Evolutionary conservation across 2,888 invertebrate genomes (phyloP).

Genomic region (Luffia ferchaultella): DNA sequence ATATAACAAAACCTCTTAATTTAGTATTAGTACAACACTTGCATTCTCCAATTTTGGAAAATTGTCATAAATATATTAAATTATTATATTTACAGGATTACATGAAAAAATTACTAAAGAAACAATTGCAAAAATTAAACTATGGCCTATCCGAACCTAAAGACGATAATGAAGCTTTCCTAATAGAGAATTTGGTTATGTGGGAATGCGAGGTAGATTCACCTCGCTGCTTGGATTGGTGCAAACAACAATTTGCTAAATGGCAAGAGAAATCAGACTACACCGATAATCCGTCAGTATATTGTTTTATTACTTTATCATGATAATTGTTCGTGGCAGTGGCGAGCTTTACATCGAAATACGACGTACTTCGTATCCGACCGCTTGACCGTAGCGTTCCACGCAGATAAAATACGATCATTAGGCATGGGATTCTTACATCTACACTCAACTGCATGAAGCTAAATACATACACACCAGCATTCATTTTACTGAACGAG

Average conservation of each 20-base stretch:
- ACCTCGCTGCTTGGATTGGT: constrained; percentile 63
- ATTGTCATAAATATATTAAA: too few species aligned
- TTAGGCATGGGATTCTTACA: too few species aligned
- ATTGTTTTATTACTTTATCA: constrained; percentile 17
- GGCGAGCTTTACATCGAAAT: constrained; percentile 5
- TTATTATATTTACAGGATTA: constrained; percentile 38
- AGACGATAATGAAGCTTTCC: constrained; percentile 63
- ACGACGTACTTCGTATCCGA: too few species aligned
- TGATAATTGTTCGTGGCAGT: too few species aligned
- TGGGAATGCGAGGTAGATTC: constrained; percentile 68
- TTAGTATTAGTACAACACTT: too few species aligned
- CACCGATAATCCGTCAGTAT: constrained; percentile 16
- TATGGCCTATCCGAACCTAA: constrained; percentile 54
- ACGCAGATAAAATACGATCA: too few species aligned
- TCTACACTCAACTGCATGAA: too few species aligned
- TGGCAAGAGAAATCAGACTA: constrained; percentile 22
- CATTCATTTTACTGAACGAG: too few species aligned
- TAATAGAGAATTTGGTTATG: constrained; percentile 62
- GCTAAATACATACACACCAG: too few species aligned
- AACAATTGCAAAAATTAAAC: constrained; percentile 54
- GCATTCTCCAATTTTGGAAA: too few species aligned
- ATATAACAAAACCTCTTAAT: too few species aligned
- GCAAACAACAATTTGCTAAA: constrained; percentile 38
- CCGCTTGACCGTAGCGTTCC: too few species aligned
- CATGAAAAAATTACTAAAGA: constrained; percentile 40